Base-by-base conservation (phyloP, 2,888 invertebrate genomes). In the Sarcophaga caerulescens region DNA sequence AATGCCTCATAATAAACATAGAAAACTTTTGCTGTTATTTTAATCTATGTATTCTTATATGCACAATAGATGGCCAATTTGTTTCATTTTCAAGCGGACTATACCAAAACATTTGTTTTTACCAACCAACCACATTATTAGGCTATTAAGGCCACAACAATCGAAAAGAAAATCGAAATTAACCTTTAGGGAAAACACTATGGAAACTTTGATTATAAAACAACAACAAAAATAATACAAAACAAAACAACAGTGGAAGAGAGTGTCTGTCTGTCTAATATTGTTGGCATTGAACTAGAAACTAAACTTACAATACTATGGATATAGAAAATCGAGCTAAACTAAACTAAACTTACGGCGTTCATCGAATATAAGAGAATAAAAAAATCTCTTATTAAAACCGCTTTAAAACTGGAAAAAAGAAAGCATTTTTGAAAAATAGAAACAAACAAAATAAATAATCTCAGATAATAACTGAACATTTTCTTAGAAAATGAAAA, bases 271-370 rank as follows among this genome's bases (percentile, higher is more conserved):
- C n/a, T n/a, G n/a, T n/a, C n/a, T n/a, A n/a, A n/a, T n/a, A 1
- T 35, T 0, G 35, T 77, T 81, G 77, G 63, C 85, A 81, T 81
- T 81, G 81, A 85, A 85, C 81, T 74, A 74, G 77, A 85, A 81
- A 81, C 78, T 85, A 85, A 74, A 35, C 35, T 57, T 44, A 57
- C 59, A 65, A 81, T 12, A 25, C 25, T 11, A 21, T 35, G 12
- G 8, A 35, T 10, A 35, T 35, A 35, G 35, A 35, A 35, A 35
- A 35, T 10, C 45, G 77, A 21, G 35, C 35, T 17, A 23, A 74
- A 74, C 35, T 3, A 23, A n/a, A 25, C 25, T 19, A 68, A 62
- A 47, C 21, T n/a, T 44, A 12, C 21, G 45, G 44, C 60, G 8
- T 35, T 35, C 10, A n/a, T n/a, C n/a, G 25, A 52, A 35, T 21